A percentile compares a stretch with the other conserved stretches of the same genome.
These are phyloP conservation scores for Labroides dimidiatus DNA, from an alignment of 2,797 vertebrate species.

Conservation along the genomic window DNA sequence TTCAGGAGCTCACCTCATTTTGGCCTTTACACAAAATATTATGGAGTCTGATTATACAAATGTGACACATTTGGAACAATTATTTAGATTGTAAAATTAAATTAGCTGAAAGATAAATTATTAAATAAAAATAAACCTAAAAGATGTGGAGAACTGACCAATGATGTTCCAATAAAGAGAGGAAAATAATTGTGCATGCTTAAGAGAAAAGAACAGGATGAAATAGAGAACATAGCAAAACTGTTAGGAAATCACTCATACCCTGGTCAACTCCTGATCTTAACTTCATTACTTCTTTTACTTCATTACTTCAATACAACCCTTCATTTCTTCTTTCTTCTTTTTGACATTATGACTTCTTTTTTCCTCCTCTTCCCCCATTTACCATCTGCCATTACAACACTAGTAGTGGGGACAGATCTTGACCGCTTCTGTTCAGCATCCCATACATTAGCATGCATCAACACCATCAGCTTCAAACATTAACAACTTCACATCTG, in stretches of 20 bases:
- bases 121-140: conserved; percentile 32
- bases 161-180: conserved; percentile 65
- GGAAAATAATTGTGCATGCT: conserved; percentile 75
- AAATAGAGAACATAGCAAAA: conserved; percentile 89
- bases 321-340: conserved; percentile 99
- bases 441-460: conserved; percentile 95
- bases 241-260: conserved; percentile 97
- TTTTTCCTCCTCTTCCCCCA: conserved; percentile 83
- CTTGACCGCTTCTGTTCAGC: conserved; percentile 87
- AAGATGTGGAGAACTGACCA: conserved; percentile 56
- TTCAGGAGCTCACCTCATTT: conserved; percentile 43
- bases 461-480: conserved; percentile 99
- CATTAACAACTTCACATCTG: conserved; percentile 98
- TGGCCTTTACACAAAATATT: conserved; percentile 42
- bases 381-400: conserved; percentile 83
- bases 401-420: conserved; percentile 81
- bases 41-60: conserved; percentile 18
- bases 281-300: conserved; percentile 90
- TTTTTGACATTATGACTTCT: conserved; percentile 92
- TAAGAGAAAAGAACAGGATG: conserved; percentile 77
- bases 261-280: conserved; percentile 96
- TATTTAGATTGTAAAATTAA: conserved; percentile 33
- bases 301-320: conserved; percentile 88
- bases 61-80: conserved; percentile 36
- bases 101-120: conserved; percentile 57